phyloP scores from a whole-genome alignment of 1,140 invertebrate species.

The Brachionus paranguensis region DNA sequence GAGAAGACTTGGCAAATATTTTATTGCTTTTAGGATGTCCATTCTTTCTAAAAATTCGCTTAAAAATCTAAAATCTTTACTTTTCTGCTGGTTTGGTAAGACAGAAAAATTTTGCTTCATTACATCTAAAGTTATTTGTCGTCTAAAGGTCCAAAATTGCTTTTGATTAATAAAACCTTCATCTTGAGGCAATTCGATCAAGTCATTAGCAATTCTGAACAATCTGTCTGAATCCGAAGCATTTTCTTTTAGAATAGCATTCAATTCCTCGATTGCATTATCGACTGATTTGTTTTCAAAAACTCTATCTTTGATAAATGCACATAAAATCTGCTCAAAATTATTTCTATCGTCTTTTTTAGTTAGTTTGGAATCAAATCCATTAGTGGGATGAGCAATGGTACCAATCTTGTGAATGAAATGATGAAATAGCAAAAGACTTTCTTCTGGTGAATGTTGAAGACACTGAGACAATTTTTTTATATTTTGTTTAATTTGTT shows the following conservation, averaged over 20 bases:
- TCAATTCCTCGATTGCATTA: neutral
- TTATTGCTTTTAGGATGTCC: neutral
- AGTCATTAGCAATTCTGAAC: neutral
- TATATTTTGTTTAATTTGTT: neutral
- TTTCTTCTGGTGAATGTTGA: conserved; percentile 11
- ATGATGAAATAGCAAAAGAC: neutral
- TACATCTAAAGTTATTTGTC: neutral
- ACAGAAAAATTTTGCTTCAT: neutral
- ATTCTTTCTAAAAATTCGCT: neutral
- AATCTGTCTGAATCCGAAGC: neutral
- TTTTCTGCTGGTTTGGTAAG: neutral
- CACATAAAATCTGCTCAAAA: neutral
- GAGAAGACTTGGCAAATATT: conserved; percentile 9
- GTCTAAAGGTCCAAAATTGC: neutral
- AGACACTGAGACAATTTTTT: neutral
- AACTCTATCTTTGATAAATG: neutral
- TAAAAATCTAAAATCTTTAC: neutral
- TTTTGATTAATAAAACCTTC: neutral
- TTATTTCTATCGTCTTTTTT: neutral
- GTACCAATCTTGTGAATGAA: neutral
- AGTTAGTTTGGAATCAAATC: neutral
- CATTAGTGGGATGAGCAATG: neutral
- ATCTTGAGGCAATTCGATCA: neutral
- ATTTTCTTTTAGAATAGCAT: neutral
- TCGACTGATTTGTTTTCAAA: neutral